These are phyloP conservation scores for Drosophila falleni DNA, from an alignment of 2,888 invertebrate genomes.

Conservation along the genomic window DNA sequence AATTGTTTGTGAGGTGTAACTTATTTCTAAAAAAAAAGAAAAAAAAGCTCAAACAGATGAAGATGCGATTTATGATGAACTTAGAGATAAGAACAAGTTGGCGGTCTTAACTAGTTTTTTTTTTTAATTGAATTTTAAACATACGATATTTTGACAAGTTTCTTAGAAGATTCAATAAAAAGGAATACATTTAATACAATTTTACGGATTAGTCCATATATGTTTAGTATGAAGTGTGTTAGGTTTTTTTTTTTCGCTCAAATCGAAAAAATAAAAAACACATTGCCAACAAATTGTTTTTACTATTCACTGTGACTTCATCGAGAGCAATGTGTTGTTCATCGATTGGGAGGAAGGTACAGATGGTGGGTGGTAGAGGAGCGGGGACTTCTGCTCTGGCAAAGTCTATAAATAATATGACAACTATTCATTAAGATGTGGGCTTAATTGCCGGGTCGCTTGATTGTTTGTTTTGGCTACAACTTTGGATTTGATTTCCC, in stretches of 20 bases:
- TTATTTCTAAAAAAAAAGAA: no score
- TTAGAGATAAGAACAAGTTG: no score
- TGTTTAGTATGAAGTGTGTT: background rate
- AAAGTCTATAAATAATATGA: conserved; percentile 38
- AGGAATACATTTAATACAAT: no score
- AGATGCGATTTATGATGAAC: no score
- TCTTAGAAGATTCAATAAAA: no score
- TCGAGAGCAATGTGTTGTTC: conserved; percentile 7
- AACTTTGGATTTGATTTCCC: conserved; percentile 13
- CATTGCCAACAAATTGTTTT: background rate
- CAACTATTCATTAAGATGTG: conserved; percentile 30
- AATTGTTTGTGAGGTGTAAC: no score
- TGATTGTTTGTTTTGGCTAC: conserved; percentile 19
- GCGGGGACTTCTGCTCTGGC: background rate
- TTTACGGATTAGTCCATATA: no score
- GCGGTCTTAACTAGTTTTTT: no score
- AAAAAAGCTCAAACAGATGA: no score
- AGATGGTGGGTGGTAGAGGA: background rate
- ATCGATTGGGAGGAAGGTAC: background rate
- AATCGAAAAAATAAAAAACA: conserved; percentile 1
- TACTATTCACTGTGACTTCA: conserved; percentile 14
- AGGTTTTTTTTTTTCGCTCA: background rate
- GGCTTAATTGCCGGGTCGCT: conserved; percentile 33
- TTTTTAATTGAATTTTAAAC: no score
- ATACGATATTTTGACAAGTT: no score